Conservation (phyloP, 2,113 vertebrate species). For the Siniperca chuatsi region DNA sequence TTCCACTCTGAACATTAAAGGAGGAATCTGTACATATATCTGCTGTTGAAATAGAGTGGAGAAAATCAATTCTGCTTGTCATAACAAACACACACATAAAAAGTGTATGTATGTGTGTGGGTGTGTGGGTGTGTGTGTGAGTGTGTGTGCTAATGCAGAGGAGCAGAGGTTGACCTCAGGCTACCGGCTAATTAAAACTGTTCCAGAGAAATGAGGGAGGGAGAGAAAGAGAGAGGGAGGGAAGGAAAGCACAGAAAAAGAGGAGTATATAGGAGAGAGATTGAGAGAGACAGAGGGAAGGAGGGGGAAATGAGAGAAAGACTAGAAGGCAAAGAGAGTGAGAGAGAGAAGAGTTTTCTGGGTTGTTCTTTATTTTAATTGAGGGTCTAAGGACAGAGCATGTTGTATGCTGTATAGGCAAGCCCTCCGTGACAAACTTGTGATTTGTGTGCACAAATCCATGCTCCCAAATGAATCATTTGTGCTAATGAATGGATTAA, state of each 20-base stretch:
- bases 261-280: constrained; percentile 38
- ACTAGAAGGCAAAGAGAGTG: constrained; percentile 35
- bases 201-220: constrained; percentile 69
- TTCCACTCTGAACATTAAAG: constrained; percentile 49
- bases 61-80: constrained; percentile 66
- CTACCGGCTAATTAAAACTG: constrained; percentile 81
- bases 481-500: neutral
- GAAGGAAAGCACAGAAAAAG: constrained; percentile 48
- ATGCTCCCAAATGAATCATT: constrained; percentile 5
- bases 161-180: constrained; percentile 79
- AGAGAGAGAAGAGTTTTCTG: constrained; percentile 5
- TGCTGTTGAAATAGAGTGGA: constrained; percentile 44
- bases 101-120: constrained; percentile 12
- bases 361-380: constrained; percentile 5
- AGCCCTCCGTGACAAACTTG: constrained; percentile 6
- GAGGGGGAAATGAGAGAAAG: neutral
- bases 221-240: constrained; percentile 19
- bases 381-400: neutral
- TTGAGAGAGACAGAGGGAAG: neutral
- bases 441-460: neutral
- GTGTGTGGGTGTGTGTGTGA: constrained; percentile 23
- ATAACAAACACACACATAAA: constrained; percentile 42
- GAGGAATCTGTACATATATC: constrained; percentile 51
- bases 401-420: neutral
- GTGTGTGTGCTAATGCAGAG: constrained; percentile 58